Conservation (phyloP, 2,797 vertebrate species). For the Coracias cyanogaster region DNA sequence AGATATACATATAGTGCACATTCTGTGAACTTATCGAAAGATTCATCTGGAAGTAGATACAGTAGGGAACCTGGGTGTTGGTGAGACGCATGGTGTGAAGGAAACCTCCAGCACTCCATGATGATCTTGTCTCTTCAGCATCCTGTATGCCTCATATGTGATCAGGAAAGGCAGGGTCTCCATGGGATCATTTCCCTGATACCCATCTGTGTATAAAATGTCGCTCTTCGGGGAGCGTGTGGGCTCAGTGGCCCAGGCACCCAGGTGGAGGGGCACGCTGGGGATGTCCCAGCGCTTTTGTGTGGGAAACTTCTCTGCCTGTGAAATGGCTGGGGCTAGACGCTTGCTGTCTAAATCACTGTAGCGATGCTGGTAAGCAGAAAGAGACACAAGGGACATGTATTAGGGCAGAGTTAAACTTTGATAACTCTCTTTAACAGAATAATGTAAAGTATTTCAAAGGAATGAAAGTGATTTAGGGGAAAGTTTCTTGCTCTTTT, state of each 20-base stretch:
- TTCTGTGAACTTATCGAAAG: background rate
- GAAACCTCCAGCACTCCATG: background rate
- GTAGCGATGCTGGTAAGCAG: background rate
- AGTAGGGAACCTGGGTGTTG: background rate
- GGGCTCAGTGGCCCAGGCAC: background rate
- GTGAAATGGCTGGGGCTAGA: background rate
- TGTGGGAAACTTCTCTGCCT: background rate
- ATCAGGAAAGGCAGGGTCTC: background rate
- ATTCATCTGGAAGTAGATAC: background rate
- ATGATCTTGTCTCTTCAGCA: background rate
- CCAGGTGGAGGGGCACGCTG: rapidly evolving
- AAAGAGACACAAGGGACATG: background rate
- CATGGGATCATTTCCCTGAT: background rate
- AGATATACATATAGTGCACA: background rate
- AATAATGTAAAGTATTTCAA: background rate
- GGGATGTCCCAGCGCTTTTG: background rate
- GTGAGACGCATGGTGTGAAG: rapidly evolving
- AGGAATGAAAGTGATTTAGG: background rate
- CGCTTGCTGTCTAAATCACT: background rate
- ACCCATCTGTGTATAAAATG: background rate
- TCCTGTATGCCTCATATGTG: rapidly evolving
- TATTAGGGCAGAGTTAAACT: background rate
- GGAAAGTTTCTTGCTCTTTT: background rate
- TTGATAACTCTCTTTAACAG: background rate
- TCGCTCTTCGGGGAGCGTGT: background rate